Evolutionary conservation across 1,140 invertebrate genomes (phyloP).

Genomic region (Chrysopa pallens): DNA sequence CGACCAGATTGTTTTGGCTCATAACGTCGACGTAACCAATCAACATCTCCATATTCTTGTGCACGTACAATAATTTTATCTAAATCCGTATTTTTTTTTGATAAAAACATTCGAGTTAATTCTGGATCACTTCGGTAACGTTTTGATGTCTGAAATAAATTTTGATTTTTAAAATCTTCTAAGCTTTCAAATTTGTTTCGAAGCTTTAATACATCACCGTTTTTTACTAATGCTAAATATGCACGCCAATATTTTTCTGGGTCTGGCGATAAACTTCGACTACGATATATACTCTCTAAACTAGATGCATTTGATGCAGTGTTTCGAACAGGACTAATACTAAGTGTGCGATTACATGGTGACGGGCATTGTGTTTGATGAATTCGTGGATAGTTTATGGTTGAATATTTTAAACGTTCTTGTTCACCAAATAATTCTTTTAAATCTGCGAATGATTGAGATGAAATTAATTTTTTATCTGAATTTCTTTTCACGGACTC

Average conservation of each 20-base stretch:
- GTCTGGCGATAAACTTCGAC: slow-evolving; percentile 47
- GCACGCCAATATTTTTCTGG: slow-evolving; percentile 47
- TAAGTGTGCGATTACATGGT: not conserved
- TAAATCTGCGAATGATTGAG: slow-evolving; percentile 52
- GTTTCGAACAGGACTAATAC: slow-evolving; percentile 11
- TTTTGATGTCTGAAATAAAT: slow-evolving; percentile 23
- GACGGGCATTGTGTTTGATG: slow-evolving; percentile 11
- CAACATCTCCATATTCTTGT: slow-evolving; percentile 40
- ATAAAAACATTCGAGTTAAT: slow-evolving; percentile 35
- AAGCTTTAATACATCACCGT: slow-evolving; percentile 55
- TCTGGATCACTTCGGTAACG: slow-evolving; percentile 59
- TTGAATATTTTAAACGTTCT: slow-evolving; percentile 21
- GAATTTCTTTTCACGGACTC: slow-evolving; percentile 10
- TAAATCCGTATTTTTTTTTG: slow-evolving; percentile 24
- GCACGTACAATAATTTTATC: slow-evolving; percentile 24
- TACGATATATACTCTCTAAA: slow-evolving; percentile 40
- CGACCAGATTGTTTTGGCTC: slow-evolving; percentile 25
- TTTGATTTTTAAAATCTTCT: slow-evolving; percentile 23
- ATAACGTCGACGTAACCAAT: slow-evolving; percentile 37
- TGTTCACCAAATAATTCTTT: slow-evolving; percentile 63
- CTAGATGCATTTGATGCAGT: slow-evolving; percentile 26
- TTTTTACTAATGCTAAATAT: slow-evolving; percentile 45
- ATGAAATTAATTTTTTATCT: slow-evolving; percentile 24
- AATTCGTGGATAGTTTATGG: slow-evolving; percentile 15
- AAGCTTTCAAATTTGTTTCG: slow-evolving; percentile 53